Conservation (phyloP, 64 coral and sea anemone genomes). For the Orbicella faveolata region DNA sequence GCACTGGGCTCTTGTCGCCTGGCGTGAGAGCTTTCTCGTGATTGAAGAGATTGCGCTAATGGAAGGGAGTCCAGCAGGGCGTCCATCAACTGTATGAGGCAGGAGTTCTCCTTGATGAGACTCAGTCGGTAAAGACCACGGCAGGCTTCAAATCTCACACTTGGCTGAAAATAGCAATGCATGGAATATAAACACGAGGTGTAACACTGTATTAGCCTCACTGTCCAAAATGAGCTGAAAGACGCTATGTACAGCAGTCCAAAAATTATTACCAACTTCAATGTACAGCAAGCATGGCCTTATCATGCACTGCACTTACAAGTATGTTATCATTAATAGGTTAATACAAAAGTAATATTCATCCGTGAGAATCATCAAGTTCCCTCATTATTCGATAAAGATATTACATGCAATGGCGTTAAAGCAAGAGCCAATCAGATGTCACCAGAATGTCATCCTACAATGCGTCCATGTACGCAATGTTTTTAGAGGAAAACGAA, state of each 20-base stretch:
- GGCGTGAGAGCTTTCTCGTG: conserved; percentile 53
- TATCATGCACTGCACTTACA: conserved; percentile 3
- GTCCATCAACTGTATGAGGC: conserved; percentile 89
- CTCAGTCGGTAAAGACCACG: conserved; percentile 93
- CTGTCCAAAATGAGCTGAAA: no score
- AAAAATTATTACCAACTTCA: neutral
- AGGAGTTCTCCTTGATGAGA: conserved; percentile 94
- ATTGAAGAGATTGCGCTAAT: conserved; percentile 82
- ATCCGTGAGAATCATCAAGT: neutral
- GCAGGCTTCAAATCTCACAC: conserved; percentile 89
- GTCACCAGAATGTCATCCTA: no score
- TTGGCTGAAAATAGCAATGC: conserved; percentile 51
- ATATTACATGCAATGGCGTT: no score
- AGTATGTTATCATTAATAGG: neutral
- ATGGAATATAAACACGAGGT: no score
- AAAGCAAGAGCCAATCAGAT: no score
- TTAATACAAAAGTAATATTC: no score
- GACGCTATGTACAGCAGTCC: neutral
- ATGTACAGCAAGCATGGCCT: neutral
- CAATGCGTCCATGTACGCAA: no score
- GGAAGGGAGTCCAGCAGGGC: conserved; percentile 89
- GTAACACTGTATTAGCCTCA: no score
- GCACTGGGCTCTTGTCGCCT: conserved; percentile 71
- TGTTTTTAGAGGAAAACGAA: no score
- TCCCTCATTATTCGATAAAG: no score